Evolutionary conservation across 2,888 invertebrate species (phyloP).

Genomic region (Zonitis immaculata): DNA sequence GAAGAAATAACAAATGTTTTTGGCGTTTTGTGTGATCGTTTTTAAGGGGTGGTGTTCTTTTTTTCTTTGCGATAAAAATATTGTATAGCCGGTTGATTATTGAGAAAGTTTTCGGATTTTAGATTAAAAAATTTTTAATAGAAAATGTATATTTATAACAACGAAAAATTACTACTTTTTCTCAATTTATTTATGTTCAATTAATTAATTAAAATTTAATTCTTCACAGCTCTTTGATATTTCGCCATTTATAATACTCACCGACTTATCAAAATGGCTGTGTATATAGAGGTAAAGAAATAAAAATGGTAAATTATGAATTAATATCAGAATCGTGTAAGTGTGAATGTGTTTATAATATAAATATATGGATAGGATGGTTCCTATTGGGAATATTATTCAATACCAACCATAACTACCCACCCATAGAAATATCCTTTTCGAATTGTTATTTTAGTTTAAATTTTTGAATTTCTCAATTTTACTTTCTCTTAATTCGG

Average conservation of each 20-base stretch:
- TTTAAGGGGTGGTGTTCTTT: slow-evolving; percentile 23
- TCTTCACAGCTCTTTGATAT: slow-evolving; percentile 44
- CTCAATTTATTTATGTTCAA: too few species aligned
- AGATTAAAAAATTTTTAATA: background rate
- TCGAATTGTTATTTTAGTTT: too few species aligned
- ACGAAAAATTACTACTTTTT: background rate
- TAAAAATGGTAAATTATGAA: slow-evolving; percentile 30
- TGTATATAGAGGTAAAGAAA: slow-evolving; percentile 39
- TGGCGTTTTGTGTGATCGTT: slow-evolving; percentile 21
- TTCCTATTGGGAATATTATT: slow-evolving; percentile 31
- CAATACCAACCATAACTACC: too few species aligned
- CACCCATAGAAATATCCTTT: background rate
- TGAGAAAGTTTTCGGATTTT: background rate
- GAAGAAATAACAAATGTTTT: slow-evolving; percentile 13
- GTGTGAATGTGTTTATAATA: slow-evolving; percentile 51
- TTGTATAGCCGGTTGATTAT: slow-evolving; percentile 12
- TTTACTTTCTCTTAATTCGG: too few species aligned
- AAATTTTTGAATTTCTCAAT: too few species aligned
- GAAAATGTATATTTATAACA: slow-evolving; percentile 1
- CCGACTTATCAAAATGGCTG: slow-evolving; percentile 48
- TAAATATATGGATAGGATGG: slow-evolving; percentile 45
- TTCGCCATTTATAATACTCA: slow-evolving; percentile 33
- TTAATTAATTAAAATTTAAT: slow-evolving; percentile 34
- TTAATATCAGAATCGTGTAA: slow-evolving; percentile 37
- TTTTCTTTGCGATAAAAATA: slow-evolving; percentile 13